Base-by-base conservation (phyloP, 2,797 vertebrate genomes). In the Mus spretus region DNA sequence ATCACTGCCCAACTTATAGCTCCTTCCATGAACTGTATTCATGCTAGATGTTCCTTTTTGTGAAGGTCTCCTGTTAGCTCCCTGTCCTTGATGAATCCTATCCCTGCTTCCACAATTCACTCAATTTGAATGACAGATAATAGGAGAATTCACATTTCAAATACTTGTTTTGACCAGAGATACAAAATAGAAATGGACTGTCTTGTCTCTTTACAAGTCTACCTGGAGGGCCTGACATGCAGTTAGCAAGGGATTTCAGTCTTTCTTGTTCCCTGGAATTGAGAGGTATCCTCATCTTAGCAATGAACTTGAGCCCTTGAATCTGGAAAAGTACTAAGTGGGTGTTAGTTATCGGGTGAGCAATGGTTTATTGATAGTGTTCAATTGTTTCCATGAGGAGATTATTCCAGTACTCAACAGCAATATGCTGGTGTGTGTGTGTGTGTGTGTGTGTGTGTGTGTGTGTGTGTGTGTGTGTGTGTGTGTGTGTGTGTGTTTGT, bases 131-230 rank as follows among this genome's bases (percentile, higher is more conserved):
- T 89, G 70, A 55, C 65, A 94, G 40, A 91, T 57, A 91, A 81
- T 57, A 65, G 15, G 20, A 78, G 57, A 95, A 47, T 61, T 31
- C 72, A 47, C 86, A 70, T 57, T 91, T 74, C 61, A 93, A 89
- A 83, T 82, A 40, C 17, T 91, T 88, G 40, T 92, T 97, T 92
- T 92, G 75, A 89, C 37, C 53, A 89, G 81, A 78, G n/a, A 67
- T 61, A n/a, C 24, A 31, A 70, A 31, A 67, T 53, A 31, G 20
- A 8, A 31, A 83, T n/a, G 75, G 1, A 84, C 70, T 34, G 82
- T 92, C 57, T 70, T 91, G 10, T 91, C 44, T 61, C 61, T 95
- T 95, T 83, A 53, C n/a, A 78, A 55, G 20, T 79, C 65, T 82
- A 12, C 14, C 63, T 59, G 75, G 44, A 70, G 17, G 11, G 2